Base-by-base conservation (phyloP, 2,888 invertebrate genomes). In the Drosophila pseudotakahashii region DNA sequence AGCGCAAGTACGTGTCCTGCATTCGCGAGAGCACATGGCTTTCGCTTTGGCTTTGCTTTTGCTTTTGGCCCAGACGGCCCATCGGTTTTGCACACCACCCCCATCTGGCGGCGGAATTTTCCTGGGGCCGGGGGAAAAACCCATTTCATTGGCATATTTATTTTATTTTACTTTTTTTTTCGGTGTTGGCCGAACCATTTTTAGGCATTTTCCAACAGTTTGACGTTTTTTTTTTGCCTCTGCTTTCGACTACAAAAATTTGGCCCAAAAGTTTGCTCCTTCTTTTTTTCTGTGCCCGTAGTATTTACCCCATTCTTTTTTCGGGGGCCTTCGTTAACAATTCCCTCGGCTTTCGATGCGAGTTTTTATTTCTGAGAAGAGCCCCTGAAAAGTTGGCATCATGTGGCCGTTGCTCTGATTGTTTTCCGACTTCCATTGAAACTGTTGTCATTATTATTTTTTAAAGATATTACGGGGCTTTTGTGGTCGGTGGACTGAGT, bases 1-100 rank as follows among this genome's bases (percentile, higher is more conserved):
- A 87, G 89, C 89, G 84, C 79, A 83, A 78, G 76, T 79, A 89
- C 87, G 87, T 88, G 89, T 76, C 54, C 61, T 61, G 87, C 77
- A 88, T 88, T 77, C 75, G 70, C 57, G 73, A 79, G 81, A 79
- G 81, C 78, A 53, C 44, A 42, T 37, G 47, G 45, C 45, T 41
- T 51, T 53, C 39, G 5, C 47, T 11, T 26, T 32, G 37, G 10
- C 7, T 13, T 30, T 26, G 7, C 19, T n/a, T 23, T 16, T 42
- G 11, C 32, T 42, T 32, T 14, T 47, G 37, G 62, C 37, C 16
- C 59, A 61, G 42, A 45, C 45, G 45, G 45, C 26, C 26, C 63
- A 10, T 30, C 62, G 36, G 30, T 41, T 30, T 26, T 30, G 10
- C 26, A 41, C 41, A 14, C 45, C 41, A 14, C 45, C 42, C 26